Conservation (phyloP, 2,113 vertebrate genomes). For the Myocastor coypus region DNA sequence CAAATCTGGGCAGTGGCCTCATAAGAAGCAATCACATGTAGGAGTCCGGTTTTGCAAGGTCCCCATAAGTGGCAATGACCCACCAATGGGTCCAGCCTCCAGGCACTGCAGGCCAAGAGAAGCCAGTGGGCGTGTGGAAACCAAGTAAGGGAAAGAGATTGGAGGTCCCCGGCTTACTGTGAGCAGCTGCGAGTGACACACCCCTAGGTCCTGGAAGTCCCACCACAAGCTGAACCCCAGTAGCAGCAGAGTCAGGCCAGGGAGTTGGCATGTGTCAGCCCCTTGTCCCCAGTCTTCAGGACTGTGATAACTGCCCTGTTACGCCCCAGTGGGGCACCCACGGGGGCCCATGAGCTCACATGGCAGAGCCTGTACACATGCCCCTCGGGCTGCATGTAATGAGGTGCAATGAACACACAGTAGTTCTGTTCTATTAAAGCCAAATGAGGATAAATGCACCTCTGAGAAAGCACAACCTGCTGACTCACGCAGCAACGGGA, state of each 20-base stretch:
- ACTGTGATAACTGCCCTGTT: background rate
- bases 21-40: background rate
- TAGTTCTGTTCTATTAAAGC: slow-evolving; percentile 59
- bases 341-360: background rate
- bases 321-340: background rate
- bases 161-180: no score
- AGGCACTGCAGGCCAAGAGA: background rate
- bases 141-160: no score
- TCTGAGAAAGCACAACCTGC: slow-evolving; percentile 50
- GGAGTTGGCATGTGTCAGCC: background rate
- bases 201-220: background rate
- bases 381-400: slow-evolving; percentile 34
- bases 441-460: slow-evolving; percentile 63
- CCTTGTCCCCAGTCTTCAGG: rapidly evolving
- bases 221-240: background rate
- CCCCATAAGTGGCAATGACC: rapidly evolving
- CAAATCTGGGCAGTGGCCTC: rapidly evolving
- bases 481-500: background rate
- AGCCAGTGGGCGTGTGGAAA: background rate
- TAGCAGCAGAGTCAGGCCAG: rapidly evolving
- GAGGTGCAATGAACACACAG: background rate
- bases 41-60: background rate
- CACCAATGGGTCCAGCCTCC: no score
- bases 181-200: rapidly evolving
- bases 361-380: background rate